These are phyloP conservation scores for Drosophila nikananu DNA, from an alignment of 1,140 invertebrate genomes.

Conservation along the genomic window DNA sequence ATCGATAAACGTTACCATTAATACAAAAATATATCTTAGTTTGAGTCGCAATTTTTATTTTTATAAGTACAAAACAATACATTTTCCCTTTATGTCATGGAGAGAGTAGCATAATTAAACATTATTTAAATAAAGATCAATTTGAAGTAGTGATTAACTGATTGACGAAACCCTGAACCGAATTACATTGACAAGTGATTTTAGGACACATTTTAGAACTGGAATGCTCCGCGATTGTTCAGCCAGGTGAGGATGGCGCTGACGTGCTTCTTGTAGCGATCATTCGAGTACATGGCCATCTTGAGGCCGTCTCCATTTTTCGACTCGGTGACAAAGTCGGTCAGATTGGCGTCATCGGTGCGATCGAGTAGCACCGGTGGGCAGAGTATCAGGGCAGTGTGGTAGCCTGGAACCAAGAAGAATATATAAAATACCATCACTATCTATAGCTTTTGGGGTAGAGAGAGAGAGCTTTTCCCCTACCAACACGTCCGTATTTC, in stretches of 20 bases:
- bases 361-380: constrained; percentile 57
- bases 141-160: background rate
- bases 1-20: no score
- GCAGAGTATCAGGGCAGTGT: constrained; percentile 46
- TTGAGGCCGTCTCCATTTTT: constrained; percentile 46
- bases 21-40: no score
- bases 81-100: background rate
- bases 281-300: constrained; percentile 55
- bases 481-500: constrained; percentile 63
- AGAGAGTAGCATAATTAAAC: background rate
- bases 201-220: background rate
- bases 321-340: constrained; percentile 49
- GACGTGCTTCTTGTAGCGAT: constrained; percentile 43
- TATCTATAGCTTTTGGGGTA: constrained; percentile 1
- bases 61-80: background rate
- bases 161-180: background rate
- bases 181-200: background rate
- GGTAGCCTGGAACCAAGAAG: constrained; percentile 22
- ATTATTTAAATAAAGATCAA: background rate
- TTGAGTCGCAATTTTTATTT: background rate
- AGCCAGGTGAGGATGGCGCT: constrained; percentile 54
- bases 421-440: background rate
- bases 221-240: constrained; percentile 48
- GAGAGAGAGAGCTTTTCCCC: background rate
- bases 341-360: constrained; percentile 39